A percentile compares a stretch with the other conserved stretches of the same genome.
These are phyloP conservation scores for Cebus imitator DNA, from an alignment of 2,113 vertebrate genomes.

Conservation along the genomic window DNA sequence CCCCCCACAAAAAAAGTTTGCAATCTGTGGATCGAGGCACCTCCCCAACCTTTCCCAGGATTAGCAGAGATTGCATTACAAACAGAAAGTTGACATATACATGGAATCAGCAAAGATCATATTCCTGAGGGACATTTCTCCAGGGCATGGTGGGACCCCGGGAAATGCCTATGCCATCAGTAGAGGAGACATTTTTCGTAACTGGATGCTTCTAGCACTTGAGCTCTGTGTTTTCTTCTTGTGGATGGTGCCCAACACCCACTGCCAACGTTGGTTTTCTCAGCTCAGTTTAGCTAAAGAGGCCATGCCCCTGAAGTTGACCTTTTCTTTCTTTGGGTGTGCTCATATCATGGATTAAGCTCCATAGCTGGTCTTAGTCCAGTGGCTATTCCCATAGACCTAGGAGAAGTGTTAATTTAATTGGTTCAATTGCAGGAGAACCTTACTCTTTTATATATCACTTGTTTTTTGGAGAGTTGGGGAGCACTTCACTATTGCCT, in stretches of 20 bases:
- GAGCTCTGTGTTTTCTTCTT: slow-evolving; percentile 22
- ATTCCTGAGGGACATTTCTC: not conserved
- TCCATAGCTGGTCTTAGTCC: not conserved
- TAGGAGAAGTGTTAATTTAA: slow-evolving; percentile 15
- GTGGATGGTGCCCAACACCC: not conserved
- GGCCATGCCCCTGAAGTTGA: slow-evolving; percentile 24
- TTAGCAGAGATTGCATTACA: not conserved
- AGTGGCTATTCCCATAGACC: not conserved
- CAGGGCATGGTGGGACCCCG: not conserved
- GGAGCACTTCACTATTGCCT: not conserved
- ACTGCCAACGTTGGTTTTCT: slow-evolving; percentile 60
- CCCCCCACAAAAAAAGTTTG: not conserved
- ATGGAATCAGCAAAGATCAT: not conserved
- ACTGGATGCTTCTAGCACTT: not conserved
- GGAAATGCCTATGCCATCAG: not conserved
- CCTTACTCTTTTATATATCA: not conserved
- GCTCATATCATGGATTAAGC: slow-evolving; percentile 54
- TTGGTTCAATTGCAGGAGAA: not conserved
- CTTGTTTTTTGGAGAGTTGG: not conserved
- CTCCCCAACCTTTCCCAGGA: not conserved
- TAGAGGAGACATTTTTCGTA: not conserved
- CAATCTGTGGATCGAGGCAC: not conserved
- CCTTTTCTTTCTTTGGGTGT: slow-evolving; percentile 61
- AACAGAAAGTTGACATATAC: not conserved
- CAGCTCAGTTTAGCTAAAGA: slow-evolving; percentile 60